Evolutionary conservation across 92 coral and sea anemone species (phyloP), one percentile per base, ranked within the genome.

Genomic region (Umimayanthus kanabou): DNA sequence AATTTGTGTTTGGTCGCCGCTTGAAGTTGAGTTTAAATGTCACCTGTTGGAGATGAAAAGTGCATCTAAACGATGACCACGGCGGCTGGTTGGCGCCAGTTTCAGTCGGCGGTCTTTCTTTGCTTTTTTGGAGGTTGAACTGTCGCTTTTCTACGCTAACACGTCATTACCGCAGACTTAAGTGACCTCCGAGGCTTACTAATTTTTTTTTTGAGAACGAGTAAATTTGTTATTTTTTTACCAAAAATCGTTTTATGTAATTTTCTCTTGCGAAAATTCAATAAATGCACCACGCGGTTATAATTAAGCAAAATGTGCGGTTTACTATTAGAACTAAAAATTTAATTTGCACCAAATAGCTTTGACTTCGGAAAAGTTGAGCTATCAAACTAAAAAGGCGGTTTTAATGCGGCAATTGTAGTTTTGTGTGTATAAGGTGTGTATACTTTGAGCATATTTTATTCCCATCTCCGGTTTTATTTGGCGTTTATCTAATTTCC

Each of bases 31-130:
- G 33, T 45, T 47, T 47, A 18, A 22, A 28, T 83, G 49, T 70
- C 87, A 83, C 87, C 87, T 83, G 87, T 66, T 83, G 4, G 15
- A 71, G 87, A 83, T 83, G 57, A 40, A 83, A 69, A 39, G 77
- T 61, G 78, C 66, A 39, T 67, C 78, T 45, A 70, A 43, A 49
- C 55, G 66, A 70, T 83, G 28, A 76, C 77, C 40, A n/a, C 14
- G 69, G 22, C 78, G 87, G 8, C 87, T 8, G 25, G 5, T 43
- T 83, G 87, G 78, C 87, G 87, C 87, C 87, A 83, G 15, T 11
- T 16, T 69, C 18, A 49, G 77, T 45, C 79, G 39, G 65, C 87
- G 43, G 58, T 39, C 29, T 45, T 83, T 45, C n/a, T 29, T 42
- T 30, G 61, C 67, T 30, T 61, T 61, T 23, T 20, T 61, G 14